A percentile compares a stretch with the other conserved stretches of the same genome.
Evolutionary conservation across 64 coral and sea anemone species (phyloP).

Genomic region (Acropora yongei): DNA sequence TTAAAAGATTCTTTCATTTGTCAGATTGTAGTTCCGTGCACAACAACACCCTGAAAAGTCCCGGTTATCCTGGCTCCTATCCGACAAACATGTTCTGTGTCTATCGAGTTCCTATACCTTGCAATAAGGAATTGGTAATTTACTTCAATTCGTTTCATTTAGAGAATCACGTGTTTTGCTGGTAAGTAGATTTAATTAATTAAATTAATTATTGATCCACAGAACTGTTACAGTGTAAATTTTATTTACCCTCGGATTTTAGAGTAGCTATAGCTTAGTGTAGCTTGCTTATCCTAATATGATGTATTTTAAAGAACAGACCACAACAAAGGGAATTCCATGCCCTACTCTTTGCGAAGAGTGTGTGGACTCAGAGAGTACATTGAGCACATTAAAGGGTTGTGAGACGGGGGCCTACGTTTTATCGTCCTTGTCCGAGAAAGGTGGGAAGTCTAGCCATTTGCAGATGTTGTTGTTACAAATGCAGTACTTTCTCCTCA

Average conservation of each 20-base stretch:
- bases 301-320: too few species aligned
- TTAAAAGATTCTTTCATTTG: background rate
- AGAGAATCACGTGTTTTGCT: conserved; percentile 32
- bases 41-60: background rate
- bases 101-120: conserved; percentile 43
- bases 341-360: too few species aligned
- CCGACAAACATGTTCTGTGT: conserved; percentile 54
- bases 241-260: background rate
- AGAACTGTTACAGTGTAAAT: background rate
- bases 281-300: too few species aligned
- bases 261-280: too few species aligned
- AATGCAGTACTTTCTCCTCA: too few species aligned
- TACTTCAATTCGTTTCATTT: conserved; percentile 71
- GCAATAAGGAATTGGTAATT: conserved; percentile 34
- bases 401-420: too few species aligned
- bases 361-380: too few species aligned
- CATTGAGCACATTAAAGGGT: too few species aligned
- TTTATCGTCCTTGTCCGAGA: too few species aligned
- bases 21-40: background rate
- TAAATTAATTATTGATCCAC: background rate
- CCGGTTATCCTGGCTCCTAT: conserved; percentile 64
- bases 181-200: background rate
- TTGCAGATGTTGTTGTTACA: too few species aligned
- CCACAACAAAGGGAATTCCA: too few species aligned
- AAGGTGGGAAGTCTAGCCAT: too few species aligned